These are phyloP conservation scores for Xanthostigma xanthostigma DNA, from an alignment of 2,888 invertebrate genomes.

Conservation along the genomic window DNA sequence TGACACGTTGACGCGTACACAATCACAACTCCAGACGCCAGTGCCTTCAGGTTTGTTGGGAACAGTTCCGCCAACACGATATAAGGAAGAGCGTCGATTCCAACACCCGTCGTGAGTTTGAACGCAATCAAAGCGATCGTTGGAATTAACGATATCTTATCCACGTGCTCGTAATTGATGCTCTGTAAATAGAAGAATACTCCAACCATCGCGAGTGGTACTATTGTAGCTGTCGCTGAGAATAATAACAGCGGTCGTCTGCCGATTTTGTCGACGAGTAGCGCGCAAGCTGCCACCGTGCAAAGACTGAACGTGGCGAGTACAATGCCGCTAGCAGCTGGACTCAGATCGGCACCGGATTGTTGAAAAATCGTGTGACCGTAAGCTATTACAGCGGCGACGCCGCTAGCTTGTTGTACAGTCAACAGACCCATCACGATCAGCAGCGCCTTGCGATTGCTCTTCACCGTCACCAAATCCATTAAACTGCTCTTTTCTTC, in stretches of 20 bases:
- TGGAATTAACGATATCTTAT: too few relatives aligned
- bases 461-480: constrained; percentile 33
- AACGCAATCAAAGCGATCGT: too few relatives aligned
- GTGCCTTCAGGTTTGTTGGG: too few relatives aligned
- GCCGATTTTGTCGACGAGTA: constrained; percentile 40
- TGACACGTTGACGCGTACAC: too few relatives aligned
- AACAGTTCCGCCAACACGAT: too few relatives aligned
- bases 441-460: constrained; percentile 40
- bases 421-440: constrained; percentile 39
- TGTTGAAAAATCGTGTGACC: constrained; percentile 38
- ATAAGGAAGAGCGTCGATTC: too few relatives aligned
- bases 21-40: too few relatives aligned
- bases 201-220: too few relatives aligned
- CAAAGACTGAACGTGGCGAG: constrained; percentile 35
- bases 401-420: constrained; percentile 40
- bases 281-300: background rate
- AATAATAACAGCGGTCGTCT: constrained; percentile 39
- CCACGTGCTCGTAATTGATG: too few relatives aligned
- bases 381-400: constrained; percentile 38
- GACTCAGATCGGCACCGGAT: constrained; percentile 18
- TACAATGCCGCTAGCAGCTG: constrained; percentile 35
- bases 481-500: constrained; percentile 34
- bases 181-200: too few relatives aligned
- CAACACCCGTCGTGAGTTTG: too few relatives aligned
- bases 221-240: constrained; percentile 25